phyloP scores from a whole-genome alignment of 2,797 vertebrate species.

The Leuciscus waleckii region DNA sequence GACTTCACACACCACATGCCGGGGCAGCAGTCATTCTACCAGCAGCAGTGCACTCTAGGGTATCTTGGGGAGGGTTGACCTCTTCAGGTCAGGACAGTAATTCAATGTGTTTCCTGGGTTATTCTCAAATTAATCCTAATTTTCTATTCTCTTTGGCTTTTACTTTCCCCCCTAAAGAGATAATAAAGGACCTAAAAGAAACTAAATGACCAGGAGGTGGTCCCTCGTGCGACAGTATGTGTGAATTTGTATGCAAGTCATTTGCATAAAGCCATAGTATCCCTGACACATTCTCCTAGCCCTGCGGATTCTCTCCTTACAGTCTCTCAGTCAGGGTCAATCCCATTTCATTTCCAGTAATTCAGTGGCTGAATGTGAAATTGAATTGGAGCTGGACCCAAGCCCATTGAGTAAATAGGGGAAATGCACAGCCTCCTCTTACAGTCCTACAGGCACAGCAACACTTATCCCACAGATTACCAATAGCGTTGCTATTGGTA shows the following conservation, averaged over 20 bases:
- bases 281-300: slow-evolving; percentile 34
- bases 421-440: slow-evolving; percentile 51
- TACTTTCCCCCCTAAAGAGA: neutral
- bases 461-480: slow-evolving; percentile 8
- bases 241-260: slow-evolving; percentile 46
- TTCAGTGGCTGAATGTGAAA: slow-evolving; percentile 61
- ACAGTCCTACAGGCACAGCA: slow-evolving; percentile 24
- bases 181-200: slow-evolving; percentile 14
- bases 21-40: slow-evolving; percentile 69
- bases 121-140: slow-evolving; percentile 18
- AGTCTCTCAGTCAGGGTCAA: slow-evolving; percentile 57
- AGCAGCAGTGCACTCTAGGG: slow-evolving; percentile 69
- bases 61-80: slow-evolving; percentile 63
- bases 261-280: slow-evolving; percentile 56
- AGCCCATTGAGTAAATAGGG: slow-evolving; percentile 56
- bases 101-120: slow-evolving; percentile 34
- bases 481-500: neutral
- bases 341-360: slow-evolving; percentile 63
- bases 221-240: slow-evolving; percentile 6
- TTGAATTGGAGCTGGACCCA: slow-evolving; percentile 57
- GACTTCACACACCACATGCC: slow-evolving; percentile 73
- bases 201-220: slow-evolving; percentile 12
- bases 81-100: slow-evolving; percentile 63
- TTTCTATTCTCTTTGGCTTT: neutral
- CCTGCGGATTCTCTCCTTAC: slow-evolving; percentile 46